Base-by-base conservation (phyloP, 2,113 vertebrate species). In the Pygathrix nemaeus region DNA sequence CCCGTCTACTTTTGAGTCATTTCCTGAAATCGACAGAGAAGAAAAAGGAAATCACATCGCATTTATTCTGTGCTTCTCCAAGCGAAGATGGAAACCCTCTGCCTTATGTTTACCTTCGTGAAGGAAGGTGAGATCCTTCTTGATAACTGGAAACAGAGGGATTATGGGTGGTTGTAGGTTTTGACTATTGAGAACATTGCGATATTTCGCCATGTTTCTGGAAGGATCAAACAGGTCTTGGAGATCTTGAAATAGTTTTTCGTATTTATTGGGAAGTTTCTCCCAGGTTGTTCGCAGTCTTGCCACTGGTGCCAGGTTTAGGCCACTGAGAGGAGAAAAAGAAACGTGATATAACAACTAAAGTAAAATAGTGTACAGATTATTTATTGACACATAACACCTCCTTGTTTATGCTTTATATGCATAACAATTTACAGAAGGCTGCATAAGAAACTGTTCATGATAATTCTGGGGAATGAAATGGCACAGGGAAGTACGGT, bases 201-300 rank as follows among this genome's bases (percentile, higher is more conserved):
- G 99, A 96, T 99, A 99, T 98, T 99, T 99, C 78, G 99, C 99
- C 99, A 99, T 99, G 85, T 99, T 99, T 97, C 99, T 99, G 70
- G 99, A 99, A 21, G 99, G 99, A 98, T 99, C 99, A 61, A 99
- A 99, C 50, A 99, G 99, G 98, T 99, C 99, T 98, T 99, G 99
- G 66, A 99, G 99, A 98, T 99, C 99, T 90, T 99, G 99, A 96
- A 99, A 99, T 7, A 99, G 98, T 97, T 99, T 99, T 98, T 99
- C 99, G 2, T 99, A 99, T 96, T 99, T 99, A 98, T 99, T 99
- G 78, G 99, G 99, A 86, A 99, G 99, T 94, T 99, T 99, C 98
- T 99, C 99, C 99, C 99, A 99, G 0, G 99, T 99, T 9, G 99
- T 99, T 96, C 99, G 98, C n/a, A 99, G 98, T 98, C 99, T 99